Base-by-base conservation (phyloP, 2,888 invertebrate genomes). In the Celastrina argiolus region DNA sequence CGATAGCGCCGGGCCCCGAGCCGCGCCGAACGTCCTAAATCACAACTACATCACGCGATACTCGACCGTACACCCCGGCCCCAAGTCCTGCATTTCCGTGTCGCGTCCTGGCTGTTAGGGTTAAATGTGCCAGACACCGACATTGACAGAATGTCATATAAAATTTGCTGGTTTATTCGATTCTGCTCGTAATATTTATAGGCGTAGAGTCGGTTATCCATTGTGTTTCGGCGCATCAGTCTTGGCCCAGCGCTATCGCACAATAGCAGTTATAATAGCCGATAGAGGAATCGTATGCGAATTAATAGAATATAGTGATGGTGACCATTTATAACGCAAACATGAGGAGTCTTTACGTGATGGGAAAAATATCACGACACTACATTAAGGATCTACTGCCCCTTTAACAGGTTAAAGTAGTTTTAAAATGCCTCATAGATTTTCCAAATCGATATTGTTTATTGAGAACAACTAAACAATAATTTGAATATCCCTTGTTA, bases 121-220 rank as follows among this genome's bases (percentile, higher is more conserved):
- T 73, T 73, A 74, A 75, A 76, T 73, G 56, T 56, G 2, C 71
- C 66, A 69, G 71, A 71, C 70, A 67, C 68, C 63, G 68, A 65
- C 69, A 71, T 76, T 84, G 87, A 87, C 82, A 82, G 81, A 89
- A 89, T 81, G 89, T 88, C 89, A 87, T 89, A 90, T 84, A 84
- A 81, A 81, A 80, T 78, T 74, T 74, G 75, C 77, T 73, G 71
- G 75, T 68, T 59, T 65, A 69, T 65, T 67, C 67, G 61, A 71
- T 67, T 70, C 58, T 73, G 65, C 78, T 76, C 77, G 75, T 74
- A 67, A 66, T 51, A 6, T 16, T 31, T 71, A 74, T 73, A 71
- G 72, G 56, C 74, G 73, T 77, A 85, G 77, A 80, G 88, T 81
- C 76, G 76, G 78, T 73, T 82, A 82, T 83, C 71, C 77, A 75